These are phyloP conservation scores for Zeugodacus cucurbitae DNA, from an alignment of 1,140 invertebrate species.

Conservation along the genomic window DNA sequence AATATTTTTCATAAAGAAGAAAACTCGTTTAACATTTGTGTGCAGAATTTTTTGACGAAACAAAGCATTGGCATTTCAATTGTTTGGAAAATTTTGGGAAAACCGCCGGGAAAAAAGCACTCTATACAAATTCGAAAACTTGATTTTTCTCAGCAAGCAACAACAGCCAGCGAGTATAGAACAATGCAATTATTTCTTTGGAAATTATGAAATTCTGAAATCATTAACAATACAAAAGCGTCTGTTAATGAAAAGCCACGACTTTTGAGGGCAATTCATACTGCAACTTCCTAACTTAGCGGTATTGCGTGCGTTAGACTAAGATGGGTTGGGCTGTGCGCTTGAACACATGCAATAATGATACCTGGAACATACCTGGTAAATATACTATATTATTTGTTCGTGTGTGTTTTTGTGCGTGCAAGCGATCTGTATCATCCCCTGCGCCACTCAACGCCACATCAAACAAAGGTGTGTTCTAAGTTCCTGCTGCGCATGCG, in stretches of 20 bases:
- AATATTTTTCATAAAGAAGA: background rate
- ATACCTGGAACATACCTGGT: background rate
- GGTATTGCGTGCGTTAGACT: background rate
- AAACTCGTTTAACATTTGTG: conserved; percentile 23
- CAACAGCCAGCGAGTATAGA: background rate
- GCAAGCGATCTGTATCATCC: conserved; percentile 6
- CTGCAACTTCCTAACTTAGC: background rate
- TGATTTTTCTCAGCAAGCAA: conserved; percentile 4
- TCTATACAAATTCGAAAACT: background rate
- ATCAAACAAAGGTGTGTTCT: background rate
- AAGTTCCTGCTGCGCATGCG: conserved; percentile 33
- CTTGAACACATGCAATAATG: background rate
- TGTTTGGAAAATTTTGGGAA: conserved; percentile 34
- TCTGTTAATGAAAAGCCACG: background rate
- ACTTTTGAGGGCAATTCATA: background rate
- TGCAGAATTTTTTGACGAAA: background rate
- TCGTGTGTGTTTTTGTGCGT: background rate
- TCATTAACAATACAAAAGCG: background rate
- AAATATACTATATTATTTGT: background rate
- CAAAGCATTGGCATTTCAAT: background rate
- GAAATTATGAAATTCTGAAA: background rate
- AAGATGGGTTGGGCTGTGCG: background rate
- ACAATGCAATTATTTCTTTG: conserved; percentile 31
- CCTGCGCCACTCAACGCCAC: background rate
- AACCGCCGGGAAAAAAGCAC: background rate